Evolutionary conservation across 2,888 invertebrate species (phyloP).

Genomic region (Blastobasis lacticolella): DNA sequence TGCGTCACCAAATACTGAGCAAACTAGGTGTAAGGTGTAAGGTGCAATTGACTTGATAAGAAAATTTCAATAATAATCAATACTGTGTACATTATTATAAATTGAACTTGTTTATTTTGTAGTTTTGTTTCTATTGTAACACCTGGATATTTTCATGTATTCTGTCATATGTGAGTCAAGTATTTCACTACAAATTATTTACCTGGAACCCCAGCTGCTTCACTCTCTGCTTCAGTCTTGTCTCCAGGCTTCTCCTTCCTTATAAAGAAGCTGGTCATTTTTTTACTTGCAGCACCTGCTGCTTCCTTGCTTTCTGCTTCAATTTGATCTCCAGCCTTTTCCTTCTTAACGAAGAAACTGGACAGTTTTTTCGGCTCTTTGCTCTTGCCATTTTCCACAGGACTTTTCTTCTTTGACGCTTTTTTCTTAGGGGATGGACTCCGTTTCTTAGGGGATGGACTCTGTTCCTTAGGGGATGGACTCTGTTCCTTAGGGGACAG

Average conservation of each 20-base stretch:
- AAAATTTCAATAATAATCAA: too few relatives aligned
- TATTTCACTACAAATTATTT: background rate
- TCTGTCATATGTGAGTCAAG: too few relatives aligned
- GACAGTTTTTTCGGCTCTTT: background rate
- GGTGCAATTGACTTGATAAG: too few relatives aligned
- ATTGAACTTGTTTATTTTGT: too few relatives aligned
- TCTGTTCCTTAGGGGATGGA: background rate
- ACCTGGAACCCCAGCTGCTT: slow-evolving; percentile 31
- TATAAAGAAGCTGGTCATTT: background rate
- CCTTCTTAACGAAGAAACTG: background rate
- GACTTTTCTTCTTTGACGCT: background rate
- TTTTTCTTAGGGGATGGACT: background rate
- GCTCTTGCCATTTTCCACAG: background rate
- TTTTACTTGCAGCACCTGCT: background rate
- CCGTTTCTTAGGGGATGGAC: background rate
- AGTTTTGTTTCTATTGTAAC: too few relatives aligned
- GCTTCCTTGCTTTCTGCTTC: slow-evolving; percentile 1
- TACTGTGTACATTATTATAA: too few relatives aligned
- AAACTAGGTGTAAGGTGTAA: too few relatives aligned
- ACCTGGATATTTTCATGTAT: too few relatives aligned
- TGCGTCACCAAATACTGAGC: too few relatives aligned
- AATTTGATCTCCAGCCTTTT: background rate
- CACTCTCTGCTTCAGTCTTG: slow-evolving; percentile 12
- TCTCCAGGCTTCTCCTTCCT: slow-evolving; percentile 12
- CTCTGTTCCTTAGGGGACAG: background rate